Evolutionary conservation across 1,140 invertebrate genomes (phyloP), one percentile per base, ranked within the genome.

Genomic region (Drosophila ananassae): DNA sequence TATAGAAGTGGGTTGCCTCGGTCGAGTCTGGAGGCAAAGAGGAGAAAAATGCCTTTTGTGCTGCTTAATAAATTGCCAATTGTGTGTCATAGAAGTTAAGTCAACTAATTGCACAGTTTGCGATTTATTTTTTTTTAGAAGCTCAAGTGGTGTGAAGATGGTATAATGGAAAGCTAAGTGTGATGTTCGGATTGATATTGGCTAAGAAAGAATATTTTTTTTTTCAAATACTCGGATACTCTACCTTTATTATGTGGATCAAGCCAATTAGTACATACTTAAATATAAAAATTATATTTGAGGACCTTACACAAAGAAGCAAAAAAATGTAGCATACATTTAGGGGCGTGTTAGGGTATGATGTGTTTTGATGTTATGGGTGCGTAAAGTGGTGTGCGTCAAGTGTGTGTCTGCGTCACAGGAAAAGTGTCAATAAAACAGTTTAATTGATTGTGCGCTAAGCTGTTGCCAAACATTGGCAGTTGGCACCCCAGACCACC

Each of bases 401-500:
- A 71, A 71, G 63, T 48, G 56, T 47, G 58, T 52, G 61, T 61
- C 39, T 77, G 21, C 63, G 54, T 72, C 59, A 53, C 34, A 55
- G 54, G 44, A 69, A 79, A 83, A 89, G 79, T 77, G 79, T 73
- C 79, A 79, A 82, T 89, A 83, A 89, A 89, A 77, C 79, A 79
- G 61, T 89, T 89, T 83, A 89, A 89, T 89, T 89, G 83, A 89
- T 89, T 89, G 83, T 78, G 47, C 72, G 79, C 84, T 89, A 89
- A 89, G 79, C 83, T 83, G 76, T 83, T 89, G 79, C 72, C 83
- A 83, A 83, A 87, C 71, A 77, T 60, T 63, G 64, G 32, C 50
- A 66, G 61, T 51, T 41, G 7, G 7, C 25, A 5, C 25, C 25
- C 25, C 25, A 7, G 25, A 28, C 2, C 13, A 10, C 25, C 52